Conservation (phyloP, 1,140 invertebrate species). For the Drosophila pallidifrons region DNA sequence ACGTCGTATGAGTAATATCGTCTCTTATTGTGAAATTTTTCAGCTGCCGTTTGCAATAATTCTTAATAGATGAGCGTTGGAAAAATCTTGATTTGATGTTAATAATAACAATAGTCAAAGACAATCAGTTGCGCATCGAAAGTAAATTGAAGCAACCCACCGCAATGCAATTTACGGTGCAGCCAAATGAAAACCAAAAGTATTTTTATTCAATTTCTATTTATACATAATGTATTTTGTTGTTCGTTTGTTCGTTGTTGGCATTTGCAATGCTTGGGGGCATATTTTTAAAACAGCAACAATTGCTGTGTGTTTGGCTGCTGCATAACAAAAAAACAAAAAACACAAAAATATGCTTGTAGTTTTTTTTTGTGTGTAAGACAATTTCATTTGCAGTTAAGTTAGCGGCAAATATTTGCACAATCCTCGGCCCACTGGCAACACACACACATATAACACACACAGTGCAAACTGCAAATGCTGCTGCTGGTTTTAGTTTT, state of each 20-base stretch:
- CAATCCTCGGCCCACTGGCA: conserved; percentile 67
- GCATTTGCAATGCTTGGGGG: conserved; percentile 57
- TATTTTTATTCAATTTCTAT: conserved; percentile 68
- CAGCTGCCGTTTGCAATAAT: background rate
- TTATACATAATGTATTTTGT: conserved; percentile 55
- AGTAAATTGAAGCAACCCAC: conserved; percentile 54
- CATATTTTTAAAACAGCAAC: conserved; percentile 56
- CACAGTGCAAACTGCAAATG: conserved; percentile 28
- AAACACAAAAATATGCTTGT: conserved; percentile 18
- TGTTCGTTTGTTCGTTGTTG: conserved; percentile 43
- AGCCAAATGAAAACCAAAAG: conserved; percentile 64
- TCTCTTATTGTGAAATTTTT: conserved; percentile 11
- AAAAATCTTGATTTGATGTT: background rate
- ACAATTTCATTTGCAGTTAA: conserved; percentile 80
- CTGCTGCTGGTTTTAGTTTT: conserved; percentile 36
- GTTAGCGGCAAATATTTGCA: conserved; percentile 75
- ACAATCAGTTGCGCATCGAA: conserved; percentile 49
- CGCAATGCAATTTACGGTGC: conserved; percentile 61
- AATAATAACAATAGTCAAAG: background rate
- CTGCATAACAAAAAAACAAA: background rate
- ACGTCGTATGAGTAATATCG: conserved; percentile 53
- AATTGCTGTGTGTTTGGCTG: conserved; percentile 34
- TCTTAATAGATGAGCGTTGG: conserved; percentile 1
- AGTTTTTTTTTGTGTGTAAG: conserved; percentile 37
- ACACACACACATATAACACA: conserved; percentile 1